These are phyloP conservation scores for Xanthorhoe designata DNA, from an alignment of 2,888 invertebrate genomes.

Conservation along the genomic window DNA sequence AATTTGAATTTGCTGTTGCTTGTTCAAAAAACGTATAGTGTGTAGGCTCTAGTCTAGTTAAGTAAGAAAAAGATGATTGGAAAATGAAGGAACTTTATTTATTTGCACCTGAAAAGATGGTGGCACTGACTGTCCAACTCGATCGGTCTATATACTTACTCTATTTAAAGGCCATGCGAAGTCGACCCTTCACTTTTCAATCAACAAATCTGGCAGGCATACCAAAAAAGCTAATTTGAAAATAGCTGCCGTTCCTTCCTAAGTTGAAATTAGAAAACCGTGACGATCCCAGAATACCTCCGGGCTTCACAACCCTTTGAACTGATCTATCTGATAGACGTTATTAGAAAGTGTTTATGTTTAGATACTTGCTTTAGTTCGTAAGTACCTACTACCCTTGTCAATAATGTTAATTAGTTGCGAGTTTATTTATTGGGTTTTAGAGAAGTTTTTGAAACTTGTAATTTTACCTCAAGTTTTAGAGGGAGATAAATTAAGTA, in stretches of 20 bases:
- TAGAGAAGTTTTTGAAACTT: constrained; percentile 17
- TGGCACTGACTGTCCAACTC: too few species aligned
- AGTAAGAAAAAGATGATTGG: too few species aligned
- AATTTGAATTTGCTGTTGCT: too few species aligned
- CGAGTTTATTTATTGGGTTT: constrained; percentile 28
- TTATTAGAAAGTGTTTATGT: constrained; percentile 68
- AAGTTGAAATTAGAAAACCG: constrained; percentile 82
- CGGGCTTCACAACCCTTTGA: constrained; percentile 76
- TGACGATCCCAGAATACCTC: constrained; percentile 79
- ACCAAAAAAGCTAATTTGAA: constrained; percentile 76
- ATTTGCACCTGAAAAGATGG: too few species aligned
- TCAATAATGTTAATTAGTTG: constrained; percentile 53
- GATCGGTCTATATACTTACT: background rate
- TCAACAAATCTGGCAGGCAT: constrained; percentile 41
- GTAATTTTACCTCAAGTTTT: background rate
- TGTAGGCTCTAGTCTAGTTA: too few species aligned
- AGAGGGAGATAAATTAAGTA: background rate
- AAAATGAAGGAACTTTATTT: too few species aligned
- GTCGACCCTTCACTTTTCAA: constrained; percentile 21
- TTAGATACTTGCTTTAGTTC: constrained; percentile 41
- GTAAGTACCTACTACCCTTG: constrained; percentile 60
- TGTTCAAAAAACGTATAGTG: too few species aligned
- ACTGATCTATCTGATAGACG: constrained; percentile 70
- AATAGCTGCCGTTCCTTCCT: constrained; percentile 70
- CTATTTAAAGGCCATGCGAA: constrained; percentile 1